A percentile compares a stretch with the other conserved stretches of the same genome.
Evolutionary conservation across 2,888 invertebrate genomes (phyloP).

Genomic region (Aporophyla lueneburgensis): DNA sequence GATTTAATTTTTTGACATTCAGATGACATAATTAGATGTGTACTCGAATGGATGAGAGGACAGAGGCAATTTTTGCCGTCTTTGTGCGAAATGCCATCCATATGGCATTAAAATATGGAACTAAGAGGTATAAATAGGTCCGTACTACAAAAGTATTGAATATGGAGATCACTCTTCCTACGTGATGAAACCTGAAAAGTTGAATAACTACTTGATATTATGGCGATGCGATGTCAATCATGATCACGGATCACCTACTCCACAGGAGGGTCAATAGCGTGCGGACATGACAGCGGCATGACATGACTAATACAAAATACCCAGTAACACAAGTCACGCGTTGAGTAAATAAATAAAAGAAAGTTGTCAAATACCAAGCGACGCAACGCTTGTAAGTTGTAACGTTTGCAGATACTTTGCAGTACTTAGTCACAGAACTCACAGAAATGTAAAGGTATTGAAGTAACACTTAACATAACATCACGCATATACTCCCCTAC

Average conservation of each 20-base stretch:
- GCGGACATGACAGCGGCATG: constrained; percentile 16
- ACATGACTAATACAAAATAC: constrained; percentile 51
- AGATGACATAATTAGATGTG: neutral
- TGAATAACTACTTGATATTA: constrained; percentile 39
- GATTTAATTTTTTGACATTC: neutral
- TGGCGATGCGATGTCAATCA: constrained; percentile 20
- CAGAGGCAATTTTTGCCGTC: neutral
- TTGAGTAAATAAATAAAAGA: constrained; percentile 59
- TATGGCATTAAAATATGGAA: neutral
- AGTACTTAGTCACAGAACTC: neutral
- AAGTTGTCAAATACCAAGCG: constrained; percentile 51
- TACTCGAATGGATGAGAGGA: neutral
- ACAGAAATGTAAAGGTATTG: constrained; percentile 1
- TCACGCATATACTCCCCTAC: no score
- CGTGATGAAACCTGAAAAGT: no score
- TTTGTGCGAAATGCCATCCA: neutral
- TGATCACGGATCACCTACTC: constrained; percentile 40
- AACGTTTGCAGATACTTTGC: constrained; percentile 28
- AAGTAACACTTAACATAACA: neutral
- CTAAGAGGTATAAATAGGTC: neutral
- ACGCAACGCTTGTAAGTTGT: constrained; percentile 30
- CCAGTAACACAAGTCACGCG: constrained; percentile 43
- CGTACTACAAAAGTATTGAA: neutral
- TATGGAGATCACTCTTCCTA: no score
- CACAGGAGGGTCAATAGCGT: constrained; percentile 13